Base-by-base conservation (phyloP, 2,113 vertebrate species). In the Zonotrichia leucophrys region DNA sequence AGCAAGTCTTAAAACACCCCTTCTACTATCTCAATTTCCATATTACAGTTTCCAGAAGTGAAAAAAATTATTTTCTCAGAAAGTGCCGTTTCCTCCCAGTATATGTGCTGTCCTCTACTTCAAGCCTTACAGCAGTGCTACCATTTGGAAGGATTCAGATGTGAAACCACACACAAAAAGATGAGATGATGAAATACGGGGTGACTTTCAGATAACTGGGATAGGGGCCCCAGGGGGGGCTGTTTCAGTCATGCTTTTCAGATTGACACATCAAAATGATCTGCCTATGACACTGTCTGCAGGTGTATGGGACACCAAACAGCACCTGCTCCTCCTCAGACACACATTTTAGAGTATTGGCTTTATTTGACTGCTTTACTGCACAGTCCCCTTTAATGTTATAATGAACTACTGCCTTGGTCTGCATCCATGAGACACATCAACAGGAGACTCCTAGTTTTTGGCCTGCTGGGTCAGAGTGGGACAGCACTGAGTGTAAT, bases 211-310 rank as follows among this genome's bases (percentile, higher is more conserved):
- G 69, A 9, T 35, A 42, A 27, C 18, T 11, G 12, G 9, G 55
- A 31, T n/a, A 16, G 58, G 21, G 56, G 46, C 27, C 22, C 33
- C 1, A 1, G 24, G 20, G 13, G 21, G 42, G 31, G 25, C 64
- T 70, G n/a, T 52, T 87, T 63, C n/a, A 0, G 18, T 49, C 0
- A 0, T 22, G 42, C 31, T 30, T 87, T 89, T 96, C 24, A 11
- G 23, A 64, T 50, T 74, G 70, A 64, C 12, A 2, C 4, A 18
- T 56, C 15, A 4, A 47, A 73, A 41, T 4, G 7, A 42, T 82
- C 63, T 69, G 27, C n/a, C 41, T 60, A 1, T 0, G 0, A 19
- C 31, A 21, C 2, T n/a, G 41, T 33, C 64, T 1, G 13, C 28
- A 21, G n/a, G 15, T 10, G 33, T 19, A 10, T 5, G 56, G 9